Percentiles rank a stretch among this genome's conserved stretches.
phyloP scores from a whole-genome alignment of 2,113 vertebrate species.

The Dinomys branickii region DNA sequence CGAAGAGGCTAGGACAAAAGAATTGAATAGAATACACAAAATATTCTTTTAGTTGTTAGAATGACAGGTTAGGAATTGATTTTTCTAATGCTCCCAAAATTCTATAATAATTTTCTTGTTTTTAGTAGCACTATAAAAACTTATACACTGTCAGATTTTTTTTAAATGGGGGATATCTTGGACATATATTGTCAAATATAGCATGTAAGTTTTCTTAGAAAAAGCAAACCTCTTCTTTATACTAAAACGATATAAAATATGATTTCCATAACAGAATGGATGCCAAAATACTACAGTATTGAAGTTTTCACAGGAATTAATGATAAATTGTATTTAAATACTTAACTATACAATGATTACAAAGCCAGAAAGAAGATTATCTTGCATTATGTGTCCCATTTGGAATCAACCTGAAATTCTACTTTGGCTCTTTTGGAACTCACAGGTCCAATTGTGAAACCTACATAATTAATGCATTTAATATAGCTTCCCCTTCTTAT shows the following conservation, averaged over 20 bases:
- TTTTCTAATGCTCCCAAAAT: background rate
- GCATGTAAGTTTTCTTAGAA: background rate
- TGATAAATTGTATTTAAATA: background rate
- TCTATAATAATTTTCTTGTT: background rate
- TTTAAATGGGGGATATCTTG: background rate
- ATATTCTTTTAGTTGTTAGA: background rate
- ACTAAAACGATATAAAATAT: background rate
- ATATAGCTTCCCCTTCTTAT: background rate
- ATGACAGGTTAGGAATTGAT: background rate
- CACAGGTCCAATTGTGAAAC: background rate
- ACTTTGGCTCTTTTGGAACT: background rate
- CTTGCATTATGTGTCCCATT: background rate
- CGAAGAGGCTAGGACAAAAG: background rate
- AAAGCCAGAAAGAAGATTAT: background rate
- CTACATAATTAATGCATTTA: background rate
- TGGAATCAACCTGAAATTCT: slow-evolving; percentile 30
- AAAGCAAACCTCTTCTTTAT: background rate
- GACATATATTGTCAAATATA: background rate
- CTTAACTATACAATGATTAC: background rate
- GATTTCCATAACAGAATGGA: background rate
- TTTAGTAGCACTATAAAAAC: background rate
- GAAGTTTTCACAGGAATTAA: slow-evolving; percentile 10
- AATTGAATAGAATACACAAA: background rate
- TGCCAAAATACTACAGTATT: background rate
- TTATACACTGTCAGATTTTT: background rate